A percentile compares a stretch with the other conserved stretches of the same genome.
Evolutionary conservation across 2,797 vertebrate genomes (phyloP).

Genomic region (Remorina albescens): DNA sequence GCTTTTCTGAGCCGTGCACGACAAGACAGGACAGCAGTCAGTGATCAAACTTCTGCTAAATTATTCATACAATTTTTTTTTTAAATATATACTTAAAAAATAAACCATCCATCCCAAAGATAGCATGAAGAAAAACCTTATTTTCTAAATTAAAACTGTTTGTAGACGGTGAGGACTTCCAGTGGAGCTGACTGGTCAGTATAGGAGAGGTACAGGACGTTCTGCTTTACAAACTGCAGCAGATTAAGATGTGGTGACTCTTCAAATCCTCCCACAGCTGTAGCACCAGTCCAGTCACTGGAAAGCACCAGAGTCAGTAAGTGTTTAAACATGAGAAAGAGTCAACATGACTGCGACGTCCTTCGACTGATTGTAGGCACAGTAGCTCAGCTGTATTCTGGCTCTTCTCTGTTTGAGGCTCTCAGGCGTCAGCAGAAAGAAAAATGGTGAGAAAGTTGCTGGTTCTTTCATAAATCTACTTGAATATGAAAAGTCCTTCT

Average conservation of each 20-base stretch:
- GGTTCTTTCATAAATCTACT: not conserved
- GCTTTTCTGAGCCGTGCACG: not conserved
- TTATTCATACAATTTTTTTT: not conserved
- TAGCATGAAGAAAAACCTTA: not conserved
- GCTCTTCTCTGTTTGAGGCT: not conserved
- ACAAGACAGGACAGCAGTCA: not conserved
- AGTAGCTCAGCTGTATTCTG: slow-evolving; percentile 1
- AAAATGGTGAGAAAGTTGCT: not conserved
- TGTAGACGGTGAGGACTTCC: not conserved
- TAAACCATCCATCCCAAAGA: not conserved
- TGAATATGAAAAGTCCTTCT: slow-evolving; percentile 13
- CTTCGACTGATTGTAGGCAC: not conserved
- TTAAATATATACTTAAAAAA: no score
- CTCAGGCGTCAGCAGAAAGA: not conserved
- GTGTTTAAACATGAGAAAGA: slow-evolving; percentile 1
- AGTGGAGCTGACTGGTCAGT: not conserved
- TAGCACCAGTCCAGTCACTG: slow-evolving; percentile 8
- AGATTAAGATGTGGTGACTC: slow-evolving; percentile 29
- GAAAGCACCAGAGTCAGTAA: not conserved
- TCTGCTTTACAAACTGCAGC: slow-evolving; percentile 14
- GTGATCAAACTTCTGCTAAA: not conserved
- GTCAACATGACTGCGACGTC: not conserved
- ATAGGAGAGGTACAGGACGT: slow-evolving; percentile 14
- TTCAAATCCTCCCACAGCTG: slow-evolving; percentile 18
- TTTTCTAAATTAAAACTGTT: slow-evolving; percentile 2